These are phyloP conservation scores for Discoglossus pictus DNA, from an alignment of 2,797 vertebrate species.

Conservation along the genomic window DNA sequence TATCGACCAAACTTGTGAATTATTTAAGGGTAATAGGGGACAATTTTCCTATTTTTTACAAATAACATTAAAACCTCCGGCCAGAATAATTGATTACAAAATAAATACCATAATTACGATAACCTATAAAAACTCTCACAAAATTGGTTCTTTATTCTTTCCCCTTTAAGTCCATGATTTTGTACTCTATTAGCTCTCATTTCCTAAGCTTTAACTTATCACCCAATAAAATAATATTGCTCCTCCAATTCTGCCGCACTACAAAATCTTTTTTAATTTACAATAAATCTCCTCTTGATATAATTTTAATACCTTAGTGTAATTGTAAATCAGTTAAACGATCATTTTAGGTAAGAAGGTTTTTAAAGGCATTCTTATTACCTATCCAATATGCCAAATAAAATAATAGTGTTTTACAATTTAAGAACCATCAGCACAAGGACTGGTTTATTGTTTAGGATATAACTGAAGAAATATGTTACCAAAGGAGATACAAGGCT, in stretches of 20 bases:
- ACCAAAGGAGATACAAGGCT: no score
- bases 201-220: not conserved
- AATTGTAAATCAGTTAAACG: constrained; percentile 17
- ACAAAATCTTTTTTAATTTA: constrained; percentile 10
- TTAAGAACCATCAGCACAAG: not conserved
- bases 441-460: constrained; percentile 1
- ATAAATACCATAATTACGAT: not conserved
- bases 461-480: not conserved
- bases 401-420: constrained; percentile 8
- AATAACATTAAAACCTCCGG: not conserved
- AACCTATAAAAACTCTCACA: not conserved
- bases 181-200: not conserved
- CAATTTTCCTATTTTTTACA: no score
- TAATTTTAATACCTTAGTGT: constrained; percentile 1
- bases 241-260: not conserved
- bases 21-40: no score
- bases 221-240: constrained; percentile 3
- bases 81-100: not conserved
- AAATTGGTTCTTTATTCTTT: not conserved
- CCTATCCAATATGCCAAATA: constrained; percentile 3
- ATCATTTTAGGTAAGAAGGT: constrained; percentile 6
- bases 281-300: not conserved
- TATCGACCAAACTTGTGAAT: not conserved
- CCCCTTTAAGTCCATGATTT: not conserved
- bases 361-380: constrained; percentile 9